Base-by-base conservation (phyloP, 2,888 invertebrate genomes). In the Sisyra terminalis region DNA sequence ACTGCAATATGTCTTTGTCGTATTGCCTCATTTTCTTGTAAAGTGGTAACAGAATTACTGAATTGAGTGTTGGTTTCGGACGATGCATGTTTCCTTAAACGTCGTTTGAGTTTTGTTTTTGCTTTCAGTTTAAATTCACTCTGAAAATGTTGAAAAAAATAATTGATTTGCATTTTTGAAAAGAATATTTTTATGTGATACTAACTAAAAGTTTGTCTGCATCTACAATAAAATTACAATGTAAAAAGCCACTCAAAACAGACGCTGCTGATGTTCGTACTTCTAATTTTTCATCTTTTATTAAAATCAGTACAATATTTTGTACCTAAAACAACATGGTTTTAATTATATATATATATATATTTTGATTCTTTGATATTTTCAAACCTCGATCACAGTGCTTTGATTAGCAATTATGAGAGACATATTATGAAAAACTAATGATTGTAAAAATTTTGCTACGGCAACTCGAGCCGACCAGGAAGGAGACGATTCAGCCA, bases 241-340 rank as follows among this genome's bases (percentile, higher is more conserved):
- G 92, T 55, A 93, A 69, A 45, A 93, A 65, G 3, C 90, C 90
- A 41, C 87, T 81, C 9, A 94, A 67, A 9, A 89, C 78, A 53
- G 80, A 76, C 0, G 83, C 78, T 2, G 92, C 87, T 49, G 78
- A 75, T 56, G 84, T 78, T 43, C 92, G 69, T 9, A 93, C 92
- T 67, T 87, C 86, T 1, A 83, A 67, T 48, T 80, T 67, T 10
- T 73, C 64, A 57, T 87, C 86, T 49, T 74, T 69, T 57, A 87
- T 64, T 10, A 83, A 63, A 38, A 61, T 60, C 40, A 87, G 58
- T 8, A 89, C 78, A 49, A 83, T 68, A 13, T 54, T 53, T 43
- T 61, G 59, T 6, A 71, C 64, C 58, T 77, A 70, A 32, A 32
- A 32, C 9, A 32, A 13, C 32, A 11, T 32, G 9, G 32, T 32